phyloP scores from a whole-genome alignment of 2,113 vertebrate species.

The Perca schrenkii region DNA sequence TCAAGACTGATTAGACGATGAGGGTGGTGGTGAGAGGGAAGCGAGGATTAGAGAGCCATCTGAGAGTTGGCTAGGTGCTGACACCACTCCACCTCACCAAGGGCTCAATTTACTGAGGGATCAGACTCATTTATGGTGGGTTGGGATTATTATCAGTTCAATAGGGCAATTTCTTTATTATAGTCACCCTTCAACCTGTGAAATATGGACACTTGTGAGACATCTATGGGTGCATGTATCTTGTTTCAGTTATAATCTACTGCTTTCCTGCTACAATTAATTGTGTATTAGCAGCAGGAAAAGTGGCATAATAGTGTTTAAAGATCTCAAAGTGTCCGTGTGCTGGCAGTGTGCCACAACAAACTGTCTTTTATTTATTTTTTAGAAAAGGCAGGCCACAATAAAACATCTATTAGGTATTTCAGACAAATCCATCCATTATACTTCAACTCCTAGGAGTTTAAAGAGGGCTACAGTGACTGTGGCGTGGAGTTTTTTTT shows the following conservation, averaged over 20 bases:
- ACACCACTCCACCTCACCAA: constrained; percentile 85
- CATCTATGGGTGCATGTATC: constrained; percentile 61
- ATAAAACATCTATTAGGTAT: constrained; percentile 21
- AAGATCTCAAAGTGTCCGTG: not conserved
- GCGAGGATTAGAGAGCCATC: constrained; percentile 85
- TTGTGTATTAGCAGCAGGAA: constrained; percentile 35
- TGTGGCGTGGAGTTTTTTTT: not conserved
- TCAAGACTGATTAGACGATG: constrained; percentile 85
- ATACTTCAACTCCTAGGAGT: constrained; percentile 1
- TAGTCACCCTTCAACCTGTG: constrained; percentile 75
- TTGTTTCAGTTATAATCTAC: constrained; percentile 50
- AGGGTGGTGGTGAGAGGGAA: constrained; percentile 79
- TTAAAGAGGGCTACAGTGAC: constrained; percentile 21
- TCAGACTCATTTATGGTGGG: constrained; percentile 85
- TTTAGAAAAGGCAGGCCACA: not conserved
- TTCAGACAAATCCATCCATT: constrained; percentile 20
- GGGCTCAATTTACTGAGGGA: constrained; percentile 84
- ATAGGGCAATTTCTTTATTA: constrained; percentile 81
- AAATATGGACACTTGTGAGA: constrained; percentile 77
- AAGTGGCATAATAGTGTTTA: constrained; percentile 15
- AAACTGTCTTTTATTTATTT: not conserved
- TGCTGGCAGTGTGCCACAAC: not conserved
- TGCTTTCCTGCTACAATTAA: constrained; percentile 37
- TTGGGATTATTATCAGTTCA: constrained; percentile 85
- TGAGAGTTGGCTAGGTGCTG: constrained; percentile 86